Evolutionary conservation across 2,888 invertebrate species (phyloP).

Genomic region (Dynastes tityus): DNA sequence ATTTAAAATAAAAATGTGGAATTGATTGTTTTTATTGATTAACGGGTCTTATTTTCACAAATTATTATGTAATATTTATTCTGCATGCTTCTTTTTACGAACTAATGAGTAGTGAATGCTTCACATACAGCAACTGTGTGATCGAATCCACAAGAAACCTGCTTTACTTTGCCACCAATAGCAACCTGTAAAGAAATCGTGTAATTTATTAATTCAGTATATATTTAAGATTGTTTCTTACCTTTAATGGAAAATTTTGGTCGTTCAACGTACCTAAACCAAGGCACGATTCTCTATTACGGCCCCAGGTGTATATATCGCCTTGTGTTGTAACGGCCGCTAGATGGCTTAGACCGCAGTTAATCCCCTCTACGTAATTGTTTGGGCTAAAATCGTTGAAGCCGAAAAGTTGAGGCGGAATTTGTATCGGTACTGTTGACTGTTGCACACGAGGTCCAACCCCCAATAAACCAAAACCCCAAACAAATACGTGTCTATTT

Average conservation of each 20-base stretch:
- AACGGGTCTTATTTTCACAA: too few relatives aligned
- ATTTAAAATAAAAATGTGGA: too few relatives aligned
- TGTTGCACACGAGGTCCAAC: constrained; percentile 86
- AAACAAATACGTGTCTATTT: constrained; percentile 88
- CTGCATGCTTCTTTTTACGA: too few relatives aligned
- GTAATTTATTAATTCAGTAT: background rate
- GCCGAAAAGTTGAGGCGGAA: constrained; percentile 90
- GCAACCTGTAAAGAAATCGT: constrained; percentile 85
- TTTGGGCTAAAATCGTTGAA: constrained; percentile 86
- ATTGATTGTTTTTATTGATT: too few relatives aligned
- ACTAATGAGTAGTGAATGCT: constrained; percentile 73
- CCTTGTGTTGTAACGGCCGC: constrained; percentile 88
- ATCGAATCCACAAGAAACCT: constrained; percentile 89
- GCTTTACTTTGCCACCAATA: constrained; percentile 83
- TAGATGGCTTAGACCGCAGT: constrained; percentile 83
- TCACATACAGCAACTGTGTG: constrained; percentile 85
- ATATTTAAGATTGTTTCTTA: constrained; percentile 58
- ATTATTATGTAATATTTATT: too few relatives aligned
- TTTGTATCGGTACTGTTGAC: constrained; percentile 77
- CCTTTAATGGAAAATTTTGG: constrained; percentile 92
- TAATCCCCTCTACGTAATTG: constrained; percentile 77
- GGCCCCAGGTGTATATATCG: constrained; percentile 94
- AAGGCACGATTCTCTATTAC: constrained; percentile 87
- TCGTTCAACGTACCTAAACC: constrained; percentile 87
- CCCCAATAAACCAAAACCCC: constrained; percentile 96